These are phyloP conservation scores for Zoanthus sansibaricus DNA, from an alignment of 92 coral and sea anemone species.

Conservation along the genomic window DNA sequence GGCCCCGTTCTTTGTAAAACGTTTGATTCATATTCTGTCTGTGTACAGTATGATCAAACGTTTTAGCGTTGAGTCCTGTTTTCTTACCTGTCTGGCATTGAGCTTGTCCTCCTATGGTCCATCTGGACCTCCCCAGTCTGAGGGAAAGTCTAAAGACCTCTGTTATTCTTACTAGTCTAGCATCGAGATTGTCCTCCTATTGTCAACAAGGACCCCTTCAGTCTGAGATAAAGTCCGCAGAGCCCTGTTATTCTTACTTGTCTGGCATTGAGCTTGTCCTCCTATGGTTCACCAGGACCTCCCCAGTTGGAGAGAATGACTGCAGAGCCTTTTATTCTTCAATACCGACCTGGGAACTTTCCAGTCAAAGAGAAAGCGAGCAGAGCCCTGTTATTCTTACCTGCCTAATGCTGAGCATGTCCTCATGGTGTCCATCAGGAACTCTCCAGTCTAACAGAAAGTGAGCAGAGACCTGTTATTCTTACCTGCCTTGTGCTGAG, in stretches of 20 bases:
- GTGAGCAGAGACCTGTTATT: constrained; percentile 80
- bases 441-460: constrained; percentile 81
- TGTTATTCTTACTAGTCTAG: constrained; percentile 68
- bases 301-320: constrained; percentile 57
- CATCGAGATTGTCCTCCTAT: constrained; percentile 80
- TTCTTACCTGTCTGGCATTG: no score
- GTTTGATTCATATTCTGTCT: no score
- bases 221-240: constrained; percentile 85
- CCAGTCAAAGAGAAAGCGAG: constrained; percentile 82
- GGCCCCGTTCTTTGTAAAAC: no score
- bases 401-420: constrained; percentile 85
- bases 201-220: constrained; percentile 86
- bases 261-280: constrained; percentile 81
- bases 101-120: constrained; percentile 83
- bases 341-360: constrained; percentile 11
- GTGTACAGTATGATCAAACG: no score
- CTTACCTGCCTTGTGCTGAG: not conserved
- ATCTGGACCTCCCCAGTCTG: constrained; percentile 80
- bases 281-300: constrained; percentile 88
- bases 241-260: constrained; percentile 61
- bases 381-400: constrained; percentile 63
- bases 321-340: constrained; percentile 60
- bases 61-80: constrained; percentile 49
- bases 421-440: constrained; percentile 90
- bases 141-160: constrained; percentile 87